Percentiles rank a stretch among this genome's conserved stretches.
Evolutionary conservation across 2,888 invertebrate species (phyloP).

Genomic region (Thyatira batis): DNA sequence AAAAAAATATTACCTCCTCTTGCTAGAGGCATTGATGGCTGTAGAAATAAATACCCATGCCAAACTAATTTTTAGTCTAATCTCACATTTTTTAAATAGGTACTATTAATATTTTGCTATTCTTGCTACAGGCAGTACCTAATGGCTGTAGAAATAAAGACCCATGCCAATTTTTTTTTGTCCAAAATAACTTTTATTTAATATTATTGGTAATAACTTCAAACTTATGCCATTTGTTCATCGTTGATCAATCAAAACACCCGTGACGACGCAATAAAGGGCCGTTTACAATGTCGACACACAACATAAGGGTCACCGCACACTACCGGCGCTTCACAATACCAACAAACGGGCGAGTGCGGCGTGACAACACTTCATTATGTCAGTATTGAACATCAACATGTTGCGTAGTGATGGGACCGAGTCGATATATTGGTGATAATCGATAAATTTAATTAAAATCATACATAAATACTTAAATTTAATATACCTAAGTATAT

Average conservation of each 20-base stretch:
- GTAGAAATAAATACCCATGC: no score
- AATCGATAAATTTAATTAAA: no score
- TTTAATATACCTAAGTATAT: not conserved
- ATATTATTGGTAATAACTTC: not conserved
- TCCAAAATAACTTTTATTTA: no score
- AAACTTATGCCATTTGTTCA: not conserved
- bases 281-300: constrained; percentile 32
- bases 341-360: constrained; percentile 47
- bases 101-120: no score
- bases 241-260: not conserved
- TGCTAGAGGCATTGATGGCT: not conserved
- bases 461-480: not conserved
- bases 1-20: no score
- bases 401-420: constrained; percentile 34
- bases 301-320: constrained; percentile 40
- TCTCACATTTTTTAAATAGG: no score
- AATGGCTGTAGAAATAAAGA: no score
- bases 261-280: constrained; percentile 24
- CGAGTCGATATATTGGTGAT: not conserved
- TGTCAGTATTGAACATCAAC: constrained; percentile 61
- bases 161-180: no score
- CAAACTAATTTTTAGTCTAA: no score
- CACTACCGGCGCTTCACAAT: constrained; percentile 39
- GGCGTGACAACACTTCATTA: constrained; percentile 77
- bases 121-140: no score